phyloP scores from a whole-genome alignment of 1,140 invertebrate species.

The Argopecten irradians region DNA sequence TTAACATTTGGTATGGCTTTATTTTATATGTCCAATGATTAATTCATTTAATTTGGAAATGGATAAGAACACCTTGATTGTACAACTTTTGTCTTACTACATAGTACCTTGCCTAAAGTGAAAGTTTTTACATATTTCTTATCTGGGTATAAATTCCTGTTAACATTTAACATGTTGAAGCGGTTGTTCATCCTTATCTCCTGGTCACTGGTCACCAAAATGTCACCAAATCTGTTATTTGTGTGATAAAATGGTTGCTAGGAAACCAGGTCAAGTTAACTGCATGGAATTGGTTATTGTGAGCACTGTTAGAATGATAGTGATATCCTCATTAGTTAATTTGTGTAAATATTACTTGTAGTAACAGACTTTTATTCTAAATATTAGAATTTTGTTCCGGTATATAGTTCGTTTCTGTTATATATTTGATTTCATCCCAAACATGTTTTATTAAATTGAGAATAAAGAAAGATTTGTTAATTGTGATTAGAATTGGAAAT shows the following conservation, averaged over 20 bases:
- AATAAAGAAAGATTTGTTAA: slow-evolving; percentile 15
- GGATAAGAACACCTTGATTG: no score
- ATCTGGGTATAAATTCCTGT: no score
- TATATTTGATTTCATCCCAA: slow-evolving; percentile 7
- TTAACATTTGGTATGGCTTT: no score
- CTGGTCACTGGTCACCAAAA: background rate
- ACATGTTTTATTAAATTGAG: slow-evolving; percentile 3
- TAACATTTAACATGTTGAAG: background rate
- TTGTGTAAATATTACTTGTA: background rate
- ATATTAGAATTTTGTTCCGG: background rate
- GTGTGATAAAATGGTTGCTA: background rate
- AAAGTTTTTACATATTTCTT: no score
- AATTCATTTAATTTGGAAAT: no score
- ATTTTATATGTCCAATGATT: no score
- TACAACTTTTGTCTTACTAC: no score
- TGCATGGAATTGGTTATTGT: background rate
- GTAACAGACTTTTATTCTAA: background rate
- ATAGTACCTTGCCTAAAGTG: no score
- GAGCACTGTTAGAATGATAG: background rate
- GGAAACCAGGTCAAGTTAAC: background rate
- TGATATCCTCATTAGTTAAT: background rate
- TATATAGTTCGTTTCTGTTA: background rate
- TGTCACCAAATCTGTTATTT: background rate
- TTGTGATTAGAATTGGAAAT: background rate
- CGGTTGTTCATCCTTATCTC: background rate